These are phyloP conservation scores for Drosophila athabasca DNA, from an alignment of 1,140 invertebrate species.

Conservation along the genomic window DNA sequence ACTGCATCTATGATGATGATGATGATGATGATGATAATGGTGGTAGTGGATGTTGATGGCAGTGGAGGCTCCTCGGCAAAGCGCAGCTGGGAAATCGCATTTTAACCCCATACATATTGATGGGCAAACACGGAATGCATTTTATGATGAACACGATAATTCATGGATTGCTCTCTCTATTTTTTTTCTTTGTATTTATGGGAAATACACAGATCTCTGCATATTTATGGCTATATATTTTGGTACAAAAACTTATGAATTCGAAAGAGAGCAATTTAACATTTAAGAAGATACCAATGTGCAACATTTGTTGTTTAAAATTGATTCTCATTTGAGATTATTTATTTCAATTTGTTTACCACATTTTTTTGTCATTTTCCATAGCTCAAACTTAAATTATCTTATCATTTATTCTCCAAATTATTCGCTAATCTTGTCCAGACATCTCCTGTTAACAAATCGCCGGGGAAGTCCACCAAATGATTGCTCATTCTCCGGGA, in stretches of 20 bases:
- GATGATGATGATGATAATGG: too few relatives aligned
- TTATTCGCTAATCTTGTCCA: constrained; percentile 50
- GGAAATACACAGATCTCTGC: neutral
- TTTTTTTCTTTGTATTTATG: neutral
- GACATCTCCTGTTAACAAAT: constrained; percentile 53
- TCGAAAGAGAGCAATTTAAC: too few relatives aligned
- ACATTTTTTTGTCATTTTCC: neutral
- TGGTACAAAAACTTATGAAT: constrained; percentile 12
- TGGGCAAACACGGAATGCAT: constrained; percentile 57
- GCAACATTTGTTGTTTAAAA: too few relatives aligned
- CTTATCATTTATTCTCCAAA: constrained; percentile 32
- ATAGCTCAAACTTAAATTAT: neutral
- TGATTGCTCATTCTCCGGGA: constrained; percentile 26
- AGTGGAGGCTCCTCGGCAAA: neutral
- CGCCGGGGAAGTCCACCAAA: constrained; percentile 10
- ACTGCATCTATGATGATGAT: constrained; percentile 29
- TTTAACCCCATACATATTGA: constrained; percentile 49
- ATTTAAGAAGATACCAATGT: too few relatives aligned
- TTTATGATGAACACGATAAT: constrained; percentile 51
- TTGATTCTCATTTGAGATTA: neutral
- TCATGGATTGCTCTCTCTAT: constrained; percentile 31
- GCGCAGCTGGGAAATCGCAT: constrained; percentile 16
- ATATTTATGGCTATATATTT: constrained; percentile 23
- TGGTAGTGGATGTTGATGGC: too few relatives aligned
- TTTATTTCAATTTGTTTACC: neutral